A percentile compares a stretch with the other conserved stretches of the same genome.
phyloP scores from a whole-genome alignment of 2,888 invertebrate species.

The Chaitophorus viminalis region DNA sequence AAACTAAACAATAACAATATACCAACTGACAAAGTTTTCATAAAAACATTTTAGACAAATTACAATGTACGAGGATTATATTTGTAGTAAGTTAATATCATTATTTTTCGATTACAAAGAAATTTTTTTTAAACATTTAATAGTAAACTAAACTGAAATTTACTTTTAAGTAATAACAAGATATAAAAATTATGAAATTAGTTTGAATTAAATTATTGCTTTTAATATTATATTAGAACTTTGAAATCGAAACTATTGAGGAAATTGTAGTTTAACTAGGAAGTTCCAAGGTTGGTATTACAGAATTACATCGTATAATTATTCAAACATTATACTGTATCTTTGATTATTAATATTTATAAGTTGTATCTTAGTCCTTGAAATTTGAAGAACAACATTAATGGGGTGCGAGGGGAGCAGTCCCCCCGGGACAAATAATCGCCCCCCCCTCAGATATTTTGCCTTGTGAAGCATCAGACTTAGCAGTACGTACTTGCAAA shows the following conservation, averaged over 20 bases:
- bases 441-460: too few relatives aligned
- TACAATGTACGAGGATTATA: background rate
- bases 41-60: background rate
- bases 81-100: background rate
- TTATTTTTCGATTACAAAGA: background rate
- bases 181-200: background rate
- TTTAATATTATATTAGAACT: constrained; percentile 11
- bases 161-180: background rate
- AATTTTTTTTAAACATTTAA: background rate
- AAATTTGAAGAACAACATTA: too few relatives aligned
- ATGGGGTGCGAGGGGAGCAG: too few relatives aligned
- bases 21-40: background rate
- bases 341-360: background rate
- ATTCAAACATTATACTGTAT: background rate
- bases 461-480: too few relatives aligned
- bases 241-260: background rate
- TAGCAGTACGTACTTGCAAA: too few relatives aligned
- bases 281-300: constrained; percentile 8
- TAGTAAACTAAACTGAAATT: background rate
- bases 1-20: background rate
- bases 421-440: too few relatives aligned
- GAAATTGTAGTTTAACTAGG: background rate
- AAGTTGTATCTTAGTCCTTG: too few relatives aligned
- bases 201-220: background rate
- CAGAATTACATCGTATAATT: background rate